Percentiles rank a stretch among this genome's conserved stretches.
Evolutionary conservation across 2,113 vertebrate species (phyloP).

Genomic region (Chlamydotis undulata): DNA sequence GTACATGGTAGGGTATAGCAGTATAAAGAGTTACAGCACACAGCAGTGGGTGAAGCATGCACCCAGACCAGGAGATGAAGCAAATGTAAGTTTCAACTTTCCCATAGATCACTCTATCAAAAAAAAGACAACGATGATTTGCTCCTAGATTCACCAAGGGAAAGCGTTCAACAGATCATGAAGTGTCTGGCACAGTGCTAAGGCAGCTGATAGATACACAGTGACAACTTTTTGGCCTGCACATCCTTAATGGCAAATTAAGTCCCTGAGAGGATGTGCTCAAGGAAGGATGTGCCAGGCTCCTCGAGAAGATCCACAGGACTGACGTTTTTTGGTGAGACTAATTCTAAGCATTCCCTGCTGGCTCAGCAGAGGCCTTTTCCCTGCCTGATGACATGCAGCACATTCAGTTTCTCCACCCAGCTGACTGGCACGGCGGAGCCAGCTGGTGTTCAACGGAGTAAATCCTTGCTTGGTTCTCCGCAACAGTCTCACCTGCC

Average conservation of each 20-base stretch:
- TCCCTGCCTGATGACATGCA: not conserved
- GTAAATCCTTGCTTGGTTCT: not conserved
- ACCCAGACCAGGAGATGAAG: not conserved
- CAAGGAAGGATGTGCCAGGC: not conserved
- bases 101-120: not conserved
- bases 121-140: not conserved
- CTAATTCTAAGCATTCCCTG: not conserved
- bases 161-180: not conserved
- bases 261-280: not conserved
- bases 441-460: rapidly evolving
- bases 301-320: not conserved
- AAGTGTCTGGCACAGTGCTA: not conserved
- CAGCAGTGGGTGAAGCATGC: not conserved
- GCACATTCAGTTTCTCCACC: not conserved
- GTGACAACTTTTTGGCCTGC: not conserved
- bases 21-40: not conserved
- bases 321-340: not conserved
- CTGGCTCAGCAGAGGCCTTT: not conserved
- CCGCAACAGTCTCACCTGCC: not conserved
- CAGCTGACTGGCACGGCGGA: not conserved
- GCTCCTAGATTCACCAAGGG: not conserved
- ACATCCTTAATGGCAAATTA: not conserved
- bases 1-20: not conserved
- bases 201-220: not conserved
- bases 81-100: not conserved